Conservation (phyloP, 2,797 vertebrate species). For the Bovichtus variegatus region DNA sequence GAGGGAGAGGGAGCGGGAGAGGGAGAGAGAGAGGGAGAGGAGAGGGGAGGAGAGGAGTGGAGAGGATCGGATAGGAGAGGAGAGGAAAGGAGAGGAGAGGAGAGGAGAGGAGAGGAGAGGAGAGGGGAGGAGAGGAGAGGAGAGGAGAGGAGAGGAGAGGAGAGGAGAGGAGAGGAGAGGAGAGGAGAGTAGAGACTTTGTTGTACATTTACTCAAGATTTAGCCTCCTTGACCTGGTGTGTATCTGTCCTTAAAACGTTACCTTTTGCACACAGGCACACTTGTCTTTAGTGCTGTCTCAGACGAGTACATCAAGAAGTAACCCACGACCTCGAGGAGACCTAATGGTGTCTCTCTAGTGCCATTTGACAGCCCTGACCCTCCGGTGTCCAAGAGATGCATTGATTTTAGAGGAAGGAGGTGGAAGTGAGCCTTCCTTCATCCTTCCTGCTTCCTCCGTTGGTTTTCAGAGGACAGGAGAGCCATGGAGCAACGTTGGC, state of each 20-base stretch:
- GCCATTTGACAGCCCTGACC: conserved; percentile 70
- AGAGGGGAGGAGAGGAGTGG: conserved; percentile 16
- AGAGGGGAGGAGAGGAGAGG: conserved; percentile 46
- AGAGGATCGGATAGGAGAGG: neutral
- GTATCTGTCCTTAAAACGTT: conserved; percentile 44
- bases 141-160: conserved; percentile 38
- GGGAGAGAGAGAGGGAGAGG: conserved; percentile 11
- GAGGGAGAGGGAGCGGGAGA: conserved; percentile 18
- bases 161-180: conserved; percentile 30
- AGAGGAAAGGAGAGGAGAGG: conserved; percentile 3
- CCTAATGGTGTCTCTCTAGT: conserved; percentile 75
- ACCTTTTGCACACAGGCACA: conserved; percentile 63
- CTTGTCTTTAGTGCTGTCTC: conserved; percentile 72
- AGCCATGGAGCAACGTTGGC: conserved; percentile 65
- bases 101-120: too few species aligned
- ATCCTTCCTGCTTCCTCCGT: conserved; percentile 47
- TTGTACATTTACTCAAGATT: conserved; percentile 32
- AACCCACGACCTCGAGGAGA: conserved; percentile 70
- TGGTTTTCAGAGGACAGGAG: conserved; percentile 58
- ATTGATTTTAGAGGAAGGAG: conserved; percentile 75
- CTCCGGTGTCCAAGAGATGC: conserved; percentile 60
- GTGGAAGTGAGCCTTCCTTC: conserved; percentile 55
- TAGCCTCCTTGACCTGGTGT: conserved; percentile 3
- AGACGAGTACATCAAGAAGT: conserved; percentile 68
- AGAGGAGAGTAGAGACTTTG: conserved; percentile 7